Conservation (phyloP, 2,888 invertebrate species). For the Spialia ferax region DNA sequence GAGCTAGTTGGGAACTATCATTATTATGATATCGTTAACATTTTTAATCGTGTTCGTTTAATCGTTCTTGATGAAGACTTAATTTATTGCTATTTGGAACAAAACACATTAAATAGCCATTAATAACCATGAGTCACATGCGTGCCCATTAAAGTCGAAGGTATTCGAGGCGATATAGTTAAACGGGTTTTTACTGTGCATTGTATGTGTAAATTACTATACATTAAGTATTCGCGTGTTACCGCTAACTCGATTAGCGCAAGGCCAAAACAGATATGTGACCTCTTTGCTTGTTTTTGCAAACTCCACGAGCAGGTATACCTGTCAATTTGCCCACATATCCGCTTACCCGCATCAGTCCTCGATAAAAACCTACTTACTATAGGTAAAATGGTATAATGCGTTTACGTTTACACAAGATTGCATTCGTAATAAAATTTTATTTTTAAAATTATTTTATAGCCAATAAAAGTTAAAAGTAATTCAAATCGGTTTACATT, state of each 20-base stretch:
- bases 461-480: too few relatives aligned
- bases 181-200: constrained; percentile 53
- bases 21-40: constrained; percentile 35
- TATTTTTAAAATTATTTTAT: constrained; percentile 33
- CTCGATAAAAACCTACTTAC: constrained; percentile 51
- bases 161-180: constrained; percentile 40
- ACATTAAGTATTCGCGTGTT: constrained; percentile 72
- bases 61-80: constrained; percentile 16
- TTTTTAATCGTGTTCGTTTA: constrained; percentile 21
- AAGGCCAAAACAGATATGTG: constrained; percentile 80
- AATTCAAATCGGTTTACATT: too few relatives aligned
- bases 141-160: constrained; percentile 35
- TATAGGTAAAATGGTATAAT: constrained; percentile 46
- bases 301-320: constrained; percentile 63
- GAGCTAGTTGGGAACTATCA: constrained; percentile 18
- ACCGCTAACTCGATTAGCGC: constrained; percentile 79
- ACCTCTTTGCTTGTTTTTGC: constrained; percentile 77
- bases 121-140: constrained; percentile 53
- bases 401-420: constrained; percentile 47
- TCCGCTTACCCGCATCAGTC: constrained; percentile 55
- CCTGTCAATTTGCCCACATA: constrained; percentile 58
- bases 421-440: constrained; percentile 17
- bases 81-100: constrained; percentile 57
- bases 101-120: constrained; percentile 49
- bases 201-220: constrained; percentile 69